Conservation (phyloP, 2,113 vertebrate species). For the Nansenia antarctica region DNA sequence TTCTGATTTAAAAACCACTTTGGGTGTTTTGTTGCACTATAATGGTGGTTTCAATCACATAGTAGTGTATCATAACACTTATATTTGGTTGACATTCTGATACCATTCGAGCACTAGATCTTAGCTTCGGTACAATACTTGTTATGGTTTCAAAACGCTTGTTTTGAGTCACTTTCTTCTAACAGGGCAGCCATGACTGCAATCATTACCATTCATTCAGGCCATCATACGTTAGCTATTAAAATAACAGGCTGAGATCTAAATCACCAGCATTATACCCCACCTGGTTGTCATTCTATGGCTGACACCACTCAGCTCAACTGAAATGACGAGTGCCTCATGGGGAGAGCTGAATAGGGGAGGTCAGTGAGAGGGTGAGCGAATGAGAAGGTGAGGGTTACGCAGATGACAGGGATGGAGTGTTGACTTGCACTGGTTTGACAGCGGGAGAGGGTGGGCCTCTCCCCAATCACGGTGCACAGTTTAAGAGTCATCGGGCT, state of each 20-base stretch:
- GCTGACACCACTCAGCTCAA: constrained; percentile 16
- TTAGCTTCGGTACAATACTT: too few species aligned
- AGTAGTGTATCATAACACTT: too few species aligned
- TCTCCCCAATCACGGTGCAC: constrained; percentile 17
- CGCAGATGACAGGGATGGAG: constrained; percentile 10
- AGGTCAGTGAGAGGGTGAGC: not conserved
- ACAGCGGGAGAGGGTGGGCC: constrained; percentile 32
- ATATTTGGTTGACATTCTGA: too few species aligned
- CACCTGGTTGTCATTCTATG: constrained; percentile 4
- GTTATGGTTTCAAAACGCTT: too few species aligned
- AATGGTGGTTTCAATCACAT: too few species aligned
- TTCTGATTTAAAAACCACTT: too few species aligned
- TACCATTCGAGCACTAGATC: too few species aligned
- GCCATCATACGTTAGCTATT: not conserved
- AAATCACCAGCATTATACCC: not conserved
- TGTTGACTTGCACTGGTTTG: constrained; percentile 8
- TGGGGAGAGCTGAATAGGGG: not conserved
- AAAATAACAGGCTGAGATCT: not conserved
- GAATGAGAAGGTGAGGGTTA: not conserved
- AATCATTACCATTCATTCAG: constrained; percentile 8
- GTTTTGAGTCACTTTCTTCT: too few species aligned
- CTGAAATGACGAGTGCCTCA: not conserved
- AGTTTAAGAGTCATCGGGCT: constrained; percentile 8
- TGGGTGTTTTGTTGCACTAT: too few species aligned
- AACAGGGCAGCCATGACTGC: constrained; percentile 1